Evolutionary conservation across 2,888 invertebrate genomes (phyloP), one percentile per base, ranked within the genome.

Genomic region (Ophion slaviceki): DNA sequence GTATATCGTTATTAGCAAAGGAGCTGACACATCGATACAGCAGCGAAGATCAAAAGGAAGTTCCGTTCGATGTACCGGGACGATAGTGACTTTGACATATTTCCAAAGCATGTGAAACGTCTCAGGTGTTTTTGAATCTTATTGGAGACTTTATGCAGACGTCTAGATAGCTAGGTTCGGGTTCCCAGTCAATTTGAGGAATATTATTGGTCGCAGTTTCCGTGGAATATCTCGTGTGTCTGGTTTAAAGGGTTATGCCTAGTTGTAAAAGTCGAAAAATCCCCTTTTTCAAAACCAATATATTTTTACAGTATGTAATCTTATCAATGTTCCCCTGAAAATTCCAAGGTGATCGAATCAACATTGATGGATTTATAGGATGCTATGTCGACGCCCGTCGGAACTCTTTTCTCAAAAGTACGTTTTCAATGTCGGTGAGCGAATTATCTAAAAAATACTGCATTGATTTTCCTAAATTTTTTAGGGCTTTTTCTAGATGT

Each of bases 1-100:
- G n/a, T n/a, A 32, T 45, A 76, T 61, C 11, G 47, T 75, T 76
- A 64, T 76, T 66, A 66, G 57, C 36, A 7, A 77, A 57, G 36
- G 67, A 59, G 32, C 36, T 11, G 53, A 28, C 28, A 24, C 24
- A 28, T 47, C 40, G 40, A 20, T 20, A 45, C 53, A 17, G 5
- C 17, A 17, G 17, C 53, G 53, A 53, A 53, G 53, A 53, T 53
- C 17, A 53, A 53, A 53, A 11, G 17, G 53, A 53, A 53, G 14
- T 17, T 1, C 2, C 8, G 17, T 17, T 5, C 17, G 14, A 4
- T 53, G 3, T 17, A 53, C 11, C 53, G 4, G 14, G 2, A 53
- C 53, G 2, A 53, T 53, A 17, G 53, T 53, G 14, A 53, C 53
- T 40, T 40, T 53, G 53, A 14, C 14, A 53, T 4, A 17, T 53